A percentile compares a stretch with the other conserved stretches of the same genome.
Evolutionary conservation across 1,140 invertebrate species (phyloP).

Genomic region (Calephelis nemesis): DNA sequence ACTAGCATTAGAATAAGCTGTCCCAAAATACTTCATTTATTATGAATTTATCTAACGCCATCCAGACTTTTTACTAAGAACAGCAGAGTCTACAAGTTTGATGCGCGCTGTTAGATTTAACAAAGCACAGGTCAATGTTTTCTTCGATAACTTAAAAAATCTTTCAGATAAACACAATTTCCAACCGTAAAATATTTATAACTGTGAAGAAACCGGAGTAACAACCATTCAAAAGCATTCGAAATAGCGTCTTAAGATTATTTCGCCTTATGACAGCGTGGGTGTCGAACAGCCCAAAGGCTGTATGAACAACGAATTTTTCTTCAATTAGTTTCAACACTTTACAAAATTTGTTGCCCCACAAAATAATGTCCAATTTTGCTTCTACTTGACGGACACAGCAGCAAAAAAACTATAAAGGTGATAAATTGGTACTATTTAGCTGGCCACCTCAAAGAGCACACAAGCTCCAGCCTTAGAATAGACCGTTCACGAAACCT

Average conservation of each 20-base stretch:
- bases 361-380: slow-evolving; percentile 14
- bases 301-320: slow-evolving; percentile 34
- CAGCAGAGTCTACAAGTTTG: slow-evolving; percentile 63
- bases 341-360: slow-evolving; percentile 10
- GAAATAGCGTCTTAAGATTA: slow-evolving; percentile 46
- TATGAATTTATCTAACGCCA: slow-evolving; percentile 59
- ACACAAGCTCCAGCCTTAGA: slow-evolving; percentile 53
- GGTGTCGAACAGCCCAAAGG: slow-evolving; percentile 42
- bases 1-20: slow-evolving; percentile 32
- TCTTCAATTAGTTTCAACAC: slow-evolving; percentile 15
- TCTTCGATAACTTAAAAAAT: slow-evolving; percentile 1
- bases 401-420: slow-evolving; percentile 48
- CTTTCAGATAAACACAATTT: slow-evolving; percentile 10
- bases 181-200: neutral
- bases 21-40: slow-evolving; percentile 42
- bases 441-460: slow-evolving; percentile 55
- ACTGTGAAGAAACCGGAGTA: neutral
- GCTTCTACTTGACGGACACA: slow-evolving; percentile 35
- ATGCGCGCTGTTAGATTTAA: slow-evolving; percentile 38
- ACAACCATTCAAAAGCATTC: slow-evolving; percentile 20
- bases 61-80: slow-evolving; percentile 54
- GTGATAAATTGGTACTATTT: slow-evolving; percentile 55
- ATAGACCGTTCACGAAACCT: slow-evolving; percentile 56
- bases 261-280: slow-evolving; percentile 54
- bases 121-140: slow-evolving; percentile 11